Evolutionary conservation across 2,888 invertebrate species (phyloP), one percentile per base, ranked within the genome.

Genomic region (Galerucella pusilla): DNA sequence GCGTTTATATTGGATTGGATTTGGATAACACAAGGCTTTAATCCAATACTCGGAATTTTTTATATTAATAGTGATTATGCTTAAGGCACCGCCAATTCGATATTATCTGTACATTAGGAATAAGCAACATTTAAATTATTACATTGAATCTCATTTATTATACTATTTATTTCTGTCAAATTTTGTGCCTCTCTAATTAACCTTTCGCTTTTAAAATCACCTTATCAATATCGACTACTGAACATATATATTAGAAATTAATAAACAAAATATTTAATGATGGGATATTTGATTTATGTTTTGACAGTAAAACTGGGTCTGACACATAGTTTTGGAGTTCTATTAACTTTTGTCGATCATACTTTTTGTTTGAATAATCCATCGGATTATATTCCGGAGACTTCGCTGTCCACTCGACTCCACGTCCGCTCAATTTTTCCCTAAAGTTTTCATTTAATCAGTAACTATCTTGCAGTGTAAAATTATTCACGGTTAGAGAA

Each of bases 231-330:
- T 20, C 20, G 20, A 20, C 20, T 20, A 20, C 20, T 72, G 74
- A 72, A 75, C 75, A 72, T 75, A 75, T 75, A 75, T 71, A 63
- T 52, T 73, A 66, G 66, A 71, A 72, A 71, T 67, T 70, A 63
- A 64, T 75, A 70, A 72, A 73, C 74, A 72, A 73, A 75, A 71
- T 78, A 4, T 52, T 52, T 0, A 12, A 52, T 5, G 6, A 52
- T 12, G 0, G 4, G 35, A 35, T 35, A 35, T 5, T 35, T 35
- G 35, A 35, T 35, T 35, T 5, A 35, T 35, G 35, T 35, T 35
- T 35, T 35, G 35, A 35, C 35, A 35, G 6, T 5, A 35, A 35
- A 35, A 35, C 35, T 35, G 6, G 35, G 35, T 35, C 5, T 35
- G 35, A 35, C 35, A 35, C 35, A 35, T 35, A 35, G 35, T 5